These are phyloP conservation scores for Ophioninae sp. DNA, from an alignment of 2,888 invertebrate species.

Conservation along the genomic window DNA sequence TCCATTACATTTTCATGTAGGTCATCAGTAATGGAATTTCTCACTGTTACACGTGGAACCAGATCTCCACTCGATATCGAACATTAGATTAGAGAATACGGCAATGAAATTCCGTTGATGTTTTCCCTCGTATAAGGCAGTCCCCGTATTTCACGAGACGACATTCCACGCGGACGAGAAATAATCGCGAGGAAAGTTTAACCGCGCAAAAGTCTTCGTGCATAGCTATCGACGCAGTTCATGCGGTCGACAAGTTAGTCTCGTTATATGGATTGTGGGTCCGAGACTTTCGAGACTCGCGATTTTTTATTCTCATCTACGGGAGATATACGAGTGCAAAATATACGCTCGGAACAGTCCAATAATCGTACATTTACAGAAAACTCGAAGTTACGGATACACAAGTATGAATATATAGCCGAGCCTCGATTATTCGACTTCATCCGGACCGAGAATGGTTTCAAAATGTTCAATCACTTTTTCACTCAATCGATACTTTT, in stretches of 20 bases:
- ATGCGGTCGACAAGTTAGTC: conserved; percentile 38
- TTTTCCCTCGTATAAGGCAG: conserved; percentile 63
- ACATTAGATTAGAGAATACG: conserved; percentile 36
- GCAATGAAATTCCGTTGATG: conserved; percentile 48
- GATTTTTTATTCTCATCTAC: conserved; percentile 46
- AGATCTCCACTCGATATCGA: conserved; percentile 18
- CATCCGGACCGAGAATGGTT: too few species aligned
- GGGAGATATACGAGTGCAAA: conserved; percentile 17
- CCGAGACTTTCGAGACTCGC: conserved; percentile 55
- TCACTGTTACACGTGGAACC: neutral
- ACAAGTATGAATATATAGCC: neutral
- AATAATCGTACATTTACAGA: conserved; percentile 45
- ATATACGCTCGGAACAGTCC: conserved; percentile 51
- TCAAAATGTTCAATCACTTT: too few species aligned
- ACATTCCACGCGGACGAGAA: conserved; percentile 65
- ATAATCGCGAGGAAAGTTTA: conserved; percentile 69
- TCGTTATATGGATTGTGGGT: conserved; percentile 29
- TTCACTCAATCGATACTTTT: too few species aligned
- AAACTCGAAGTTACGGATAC: neutral
- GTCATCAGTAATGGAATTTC: neutral
- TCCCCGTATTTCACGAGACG: conserved; percentile 62
- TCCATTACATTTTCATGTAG: neutral
- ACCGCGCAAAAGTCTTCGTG: conserved; percentile 34
- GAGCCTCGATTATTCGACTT: neutral
- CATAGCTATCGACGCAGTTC: conserved; percentile 15